Evolutionary conservation across 2,113 vertebrate species (phyloP), one percentile per base, ranked within the genome.

Genomic region (Delphinapterus leucas): DNA sequence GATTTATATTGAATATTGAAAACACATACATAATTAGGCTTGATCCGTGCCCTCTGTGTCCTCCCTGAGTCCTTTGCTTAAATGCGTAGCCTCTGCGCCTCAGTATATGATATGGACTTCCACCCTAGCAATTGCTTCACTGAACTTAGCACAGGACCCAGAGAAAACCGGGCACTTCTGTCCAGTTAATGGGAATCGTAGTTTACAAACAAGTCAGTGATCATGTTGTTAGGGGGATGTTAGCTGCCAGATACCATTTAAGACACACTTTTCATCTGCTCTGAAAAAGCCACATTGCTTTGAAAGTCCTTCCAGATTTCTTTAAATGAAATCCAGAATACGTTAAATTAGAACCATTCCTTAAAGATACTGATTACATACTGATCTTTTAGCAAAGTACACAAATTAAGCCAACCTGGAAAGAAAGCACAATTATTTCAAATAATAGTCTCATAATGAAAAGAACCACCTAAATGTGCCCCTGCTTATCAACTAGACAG

Each of bases 301-400:
- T 95, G 90, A 95, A 98, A 98, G 96, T 93, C 76, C 70, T 97
- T 98, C 96, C 88, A 98, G 86, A 95, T 96, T 92, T 90, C 71
- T 92, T 92, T n/a, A 98, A 98, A 97, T 93, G 94, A 98, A 97
- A 94, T 97, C 90, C 96, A 98, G 94, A 97, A 98, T 79, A n/a
- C 15, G 20, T 61, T 95, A 98, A 98, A 98, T 97, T 96, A 94
- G 93, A 98, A 97, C 49, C 76, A 95, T 97, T 97, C 73, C 83
- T 90, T 74, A 73, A 36, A 97, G 67, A 26, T 96, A 47, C 96
- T 96, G 83, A 18, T 88, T 98, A 86, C 49, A 95, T n/a, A 53
- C 36, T 90, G 81, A 90, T 97, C 91, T 97, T 98, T 97, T 79
- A 86, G 87, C 36, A 86, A 97, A 95, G 73, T 85, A 91, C 0